Conservation (phyloP, 2,888 invertebrate genomes). For the Sussaba pulchella region DNA sequence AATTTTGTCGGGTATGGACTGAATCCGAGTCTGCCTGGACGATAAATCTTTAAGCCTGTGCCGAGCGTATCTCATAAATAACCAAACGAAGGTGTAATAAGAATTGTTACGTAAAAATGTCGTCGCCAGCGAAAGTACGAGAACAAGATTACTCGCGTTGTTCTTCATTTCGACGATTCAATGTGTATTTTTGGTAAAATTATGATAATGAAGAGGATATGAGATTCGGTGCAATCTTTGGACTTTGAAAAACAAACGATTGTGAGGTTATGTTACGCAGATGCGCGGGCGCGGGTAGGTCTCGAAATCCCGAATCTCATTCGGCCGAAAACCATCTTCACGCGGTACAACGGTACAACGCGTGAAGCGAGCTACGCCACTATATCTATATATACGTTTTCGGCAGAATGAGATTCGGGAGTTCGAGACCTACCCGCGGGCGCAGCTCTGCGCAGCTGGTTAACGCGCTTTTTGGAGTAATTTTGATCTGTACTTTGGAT, state of each 20-base stretch:
- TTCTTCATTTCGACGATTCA: background rate
- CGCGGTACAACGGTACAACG: no score
- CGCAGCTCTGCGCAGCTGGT: background rate
- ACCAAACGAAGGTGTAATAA: constrained; percentile 72
- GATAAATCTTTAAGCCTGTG: constrained; percentile 70
- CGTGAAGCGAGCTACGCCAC: no score
- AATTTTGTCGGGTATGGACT: constrained; percentile 69
- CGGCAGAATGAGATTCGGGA: no score
- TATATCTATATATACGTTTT: no score
- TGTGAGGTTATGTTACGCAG: background rate
- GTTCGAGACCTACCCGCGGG: no score
- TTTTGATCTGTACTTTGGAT: no score
- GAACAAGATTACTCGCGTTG: background rate
- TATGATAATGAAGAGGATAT: background rate
- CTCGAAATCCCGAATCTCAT: no score
- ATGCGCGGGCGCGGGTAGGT: background rate
- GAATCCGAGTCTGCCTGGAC: constrained; percentile 63
- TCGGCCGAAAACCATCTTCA: no score
- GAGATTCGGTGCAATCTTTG: background rate
- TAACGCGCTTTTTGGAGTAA: background rate
- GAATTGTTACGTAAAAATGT: constrained; percentile 69
- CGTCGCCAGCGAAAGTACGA: constrained; percentile 52
- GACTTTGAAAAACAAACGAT: constrained; percentile 1
- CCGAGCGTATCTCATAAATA: constrained; percentile 72
- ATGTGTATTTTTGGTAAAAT: background rate